Percentiles rank a stretch among this genome's conserved stretches.
These are phyloP conservation scores for Leptura quadrifasciata DNA, from an alignment of 2,888 invertebrate genomes.

Conservation along the genomic window DNA sequence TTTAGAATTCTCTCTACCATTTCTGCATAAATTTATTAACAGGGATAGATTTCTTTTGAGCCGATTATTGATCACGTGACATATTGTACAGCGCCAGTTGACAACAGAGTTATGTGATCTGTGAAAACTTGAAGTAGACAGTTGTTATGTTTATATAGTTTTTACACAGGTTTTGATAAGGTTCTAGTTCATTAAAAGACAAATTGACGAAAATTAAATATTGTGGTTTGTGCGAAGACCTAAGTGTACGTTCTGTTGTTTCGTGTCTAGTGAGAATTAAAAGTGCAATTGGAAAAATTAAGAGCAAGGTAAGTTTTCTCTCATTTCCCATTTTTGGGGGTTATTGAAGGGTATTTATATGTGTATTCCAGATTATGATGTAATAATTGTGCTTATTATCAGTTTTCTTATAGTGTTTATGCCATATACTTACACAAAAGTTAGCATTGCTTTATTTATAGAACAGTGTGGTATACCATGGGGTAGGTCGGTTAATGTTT, in stretches of 20 bases:
- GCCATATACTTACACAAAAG: not conserved
- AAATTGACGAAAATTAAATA: slow-evolving; percentile 18
- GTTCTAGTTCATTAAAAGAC: slow-evolving; percentile 28
- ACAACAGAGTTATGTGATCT: slow-evolving; percentile 38
- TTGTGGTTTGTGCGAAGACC: slow-evolving; percentile 32
- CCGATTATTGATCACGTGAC: slow-evolving; percentile 22
- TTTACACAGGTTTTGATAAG: slow-evolving; percentile 41
- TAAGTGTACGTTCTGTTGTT: slow-evolving; percentile 22
- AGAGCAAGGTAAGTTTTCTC: slow-evolving; percentile 36
- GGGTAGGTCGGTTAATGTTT: slow-evolving; percentile 48
- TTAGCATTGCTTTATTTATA: slow-evolving; percentile 22
- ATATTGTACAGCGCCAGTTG: slow-evolving; percentile 41
- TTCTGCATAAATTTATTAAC: not conserved
- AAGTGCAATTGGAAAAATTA: slow-evolving; percentile 8
- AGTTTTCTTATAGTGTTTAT: not conserved
- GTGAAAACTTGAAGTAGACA: slow-evolving; percentile 33
- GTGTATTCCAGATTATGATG: not conserved
- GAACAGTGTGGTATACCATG: slow-evolving; percentile 34
- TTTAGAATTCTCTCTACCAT: too few species aligned
- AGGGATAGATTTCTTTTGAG: not conserved
- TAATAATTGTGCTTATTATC: not conserved
- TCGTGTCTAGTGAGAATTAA: slow-evolving; percentile 38
- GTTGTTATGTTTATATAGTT: slow-evolving; percentile 42
- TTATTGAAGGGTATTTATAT: slow-evolving; percentile 20
- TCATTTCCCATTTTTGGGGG: slow-evolving; percentile 40